Evolutionary conservation across 2,797 vertebrate species (phyloP).

Genomic region (Vespertilio murinus): DNA sequence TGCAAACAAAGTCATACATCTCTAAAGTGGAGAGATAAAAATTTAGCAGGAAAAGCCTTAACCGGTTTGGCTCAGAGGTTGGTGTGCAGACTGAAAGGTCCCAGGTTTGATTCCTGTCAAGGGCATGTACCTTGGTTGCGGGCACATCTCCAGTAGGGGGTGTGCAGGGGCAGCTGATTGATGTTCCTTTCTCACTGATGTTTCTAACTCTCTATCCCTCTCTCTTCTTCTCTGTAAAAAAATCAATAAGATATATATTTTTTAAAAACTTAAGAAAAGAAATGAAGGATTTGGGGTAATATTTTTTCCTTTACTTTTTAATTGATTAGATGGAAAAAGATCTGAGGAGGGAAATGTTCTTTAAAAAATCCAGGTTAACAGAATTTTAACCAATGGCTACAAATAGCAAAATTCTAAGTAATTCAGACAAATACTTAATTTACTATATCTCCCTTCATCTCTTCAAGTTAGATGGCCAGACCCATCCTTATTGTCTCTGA

Average conservation of each 20-base stretch:
- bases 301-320: neutral
- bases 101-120: too few species aligned
- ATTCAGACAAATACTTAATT: neutral
- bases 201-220: too few species aligned
- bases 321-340: neutral
- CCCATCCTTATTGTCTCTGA: neutral
- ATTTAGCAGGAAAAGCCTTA: neutral
- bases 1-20: neutral
- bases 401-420: constrained; percentile 5
- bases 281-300: neutral
- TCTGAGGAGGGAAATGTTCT: neutral
- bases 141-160: too few species aligned
- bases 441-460: neutral
- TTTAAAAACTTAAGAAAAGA: constrained; percentile 10
- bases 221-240: too few species aligned
- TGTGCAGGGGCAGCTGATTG: too few species aligned
- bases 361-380: neutral
- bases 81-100: too few species aligned
- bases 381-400: neutral
- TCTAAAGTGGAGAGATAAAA: constrained; percentile 36
- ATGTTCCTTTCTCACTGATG: too few species aligned
- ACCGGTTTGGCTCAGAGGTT: too few species aligned
- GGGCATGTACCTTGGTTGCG: too few species aligned
- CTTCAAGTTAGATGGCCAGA: neutral
- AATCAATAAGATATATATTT: too few species aligned